These are phyloP conservation scores for Epistrophe eligans DNA, from an alignment of 2,888 invertebrate genomes.

Conservation along the genomic window DNA sequence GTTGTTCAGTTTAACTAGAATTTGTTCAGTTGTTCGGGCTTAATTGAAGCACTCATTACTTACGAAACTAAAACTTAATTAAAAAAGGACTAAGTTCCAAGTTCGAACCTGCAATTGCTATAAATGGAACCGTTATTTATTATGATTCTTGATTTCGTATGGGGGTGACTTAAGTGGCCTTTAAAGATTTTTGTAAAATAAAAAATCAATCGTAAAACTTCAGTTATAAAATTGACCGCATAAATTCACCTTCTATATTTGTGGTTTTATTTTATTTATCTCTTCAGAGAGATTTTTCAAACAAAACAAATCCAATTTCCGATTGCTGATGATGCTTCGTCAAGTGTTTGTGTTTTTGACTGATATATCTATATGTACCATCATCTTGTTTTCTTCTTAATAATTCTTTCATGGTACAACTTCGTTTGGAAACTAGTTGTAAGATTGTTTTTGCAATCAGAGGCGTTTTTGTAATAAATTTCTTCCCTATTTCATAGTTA, in stretches of 20 bases:
- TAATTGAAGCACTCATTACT: too few species aligned
- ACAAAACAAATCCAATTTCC: conserved; percentile 59
- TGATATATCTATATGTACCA: not conserved
- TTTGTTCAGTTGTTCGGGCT: too few species aligned
- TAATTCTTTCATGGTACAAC: conserved; percentile 1
- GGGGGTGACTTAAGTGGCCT: too few species aligned
- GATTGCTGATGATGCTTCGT: conserved; percentile 54
- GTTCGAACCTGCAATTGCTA: too few species aligned
- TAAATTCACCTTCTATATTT: conserved; percentile 12
- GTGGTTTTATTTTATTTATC: not conserved
- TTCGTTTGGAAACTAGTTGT: conserved; percentile 21
- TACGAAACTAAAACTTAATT: too few species aligned
- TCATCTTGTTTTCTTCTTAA: not conserved
- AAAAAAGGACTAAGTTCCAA: too few species aligned
- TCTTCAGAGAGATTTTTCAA: conserved; percentile 16
- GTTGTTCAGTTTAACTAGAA: too few species aligned
- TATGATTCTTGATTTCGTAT: too few species aligned
- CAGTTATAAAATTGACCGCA: too few species aligned
- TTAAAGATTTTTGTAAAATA: too few species aligned
- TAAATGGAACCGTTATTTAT: too few species aligned
- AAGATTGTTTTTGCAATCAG: conserved; percentile 31
- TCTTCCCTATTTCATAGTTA: not conserved
- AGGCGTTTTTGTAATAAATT: not conserved
- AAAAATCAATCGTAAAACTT: too few species aligned
- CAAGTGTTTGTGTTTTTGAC: conserved; percentile 32